phyloP scores from a whole-genome alignment of 92 coral and sea anemone genomes.

The Actinernus sp. region DNA sequence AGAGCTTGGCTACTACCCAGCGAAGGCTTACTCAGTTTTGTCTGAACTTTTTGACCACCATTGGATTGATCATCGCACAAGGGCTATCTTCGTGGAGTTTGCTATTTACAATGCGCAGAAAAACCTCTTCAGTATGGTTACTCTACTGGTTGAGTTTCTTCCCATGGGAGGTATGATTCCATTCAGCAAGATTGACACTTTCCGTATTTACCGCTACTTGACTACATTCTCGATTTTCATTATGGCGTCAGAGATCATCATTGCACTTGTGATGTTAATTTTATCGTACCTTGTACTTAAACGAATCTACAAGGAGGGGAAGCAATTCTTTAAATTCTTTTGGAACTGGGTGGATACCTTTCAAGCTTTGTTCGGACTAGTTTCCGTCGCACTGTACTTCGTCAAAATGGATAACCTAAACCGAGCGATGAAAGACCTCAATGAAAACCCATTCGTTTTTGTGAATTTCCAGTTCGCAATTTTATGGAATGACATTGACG shows the following conservation, averaged over 20 bases:
- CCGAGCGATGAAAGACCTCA: constrained; percentile 63
- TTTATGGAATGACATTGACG: constrained; percentile 56
- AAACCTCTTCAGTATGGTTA: constrained; percentile 67
- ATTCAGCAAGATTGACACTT: constrained; percentile 57
- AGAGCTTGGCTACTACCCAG: constrained; percentile 79
- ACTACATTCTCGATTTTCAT: constrained; percentile 27
- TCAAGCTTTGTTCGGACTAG: constrained; percentile 65
- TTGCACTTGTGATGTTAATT: constrained; percentile 52
- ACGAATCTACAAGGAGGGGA: constrained; percentile 53
- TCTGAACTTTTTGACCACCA: constrained; percentile 31
- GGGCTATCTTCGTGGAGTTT: constrained; percentile 73
- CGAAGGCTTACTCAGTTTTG: constrained; percentile 65
- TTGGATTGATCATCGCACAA: constrained; percentile 73
- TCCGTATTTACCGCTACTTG: constrained; percentile 70
- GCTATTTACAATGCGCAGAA: constrained; percentile 68
- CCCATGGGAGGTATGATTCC: constrained; percentile 66
- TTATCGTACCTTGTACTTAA: constrained; percentile 59
- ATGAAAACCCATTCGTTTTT: constrained; percentile 72
- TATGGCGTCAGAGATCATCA: constrained; percentile 67
- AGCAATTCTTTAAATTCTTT: constrained; percentile 56
- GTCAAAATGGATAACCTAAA: constrained; percentile 58
- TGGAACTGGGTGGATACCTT: constrained; percentile 78
- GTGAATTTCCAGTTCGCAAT: constrained; percentile 76
- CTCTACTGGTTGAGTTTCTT: constrained; percentile 62
- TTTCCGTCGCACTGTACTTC: constrained; percentile 64